Evolutionary conservation across 2,113 vertebrate species (phyloP).

Genomic region (Spea bombifrons): DNA sequence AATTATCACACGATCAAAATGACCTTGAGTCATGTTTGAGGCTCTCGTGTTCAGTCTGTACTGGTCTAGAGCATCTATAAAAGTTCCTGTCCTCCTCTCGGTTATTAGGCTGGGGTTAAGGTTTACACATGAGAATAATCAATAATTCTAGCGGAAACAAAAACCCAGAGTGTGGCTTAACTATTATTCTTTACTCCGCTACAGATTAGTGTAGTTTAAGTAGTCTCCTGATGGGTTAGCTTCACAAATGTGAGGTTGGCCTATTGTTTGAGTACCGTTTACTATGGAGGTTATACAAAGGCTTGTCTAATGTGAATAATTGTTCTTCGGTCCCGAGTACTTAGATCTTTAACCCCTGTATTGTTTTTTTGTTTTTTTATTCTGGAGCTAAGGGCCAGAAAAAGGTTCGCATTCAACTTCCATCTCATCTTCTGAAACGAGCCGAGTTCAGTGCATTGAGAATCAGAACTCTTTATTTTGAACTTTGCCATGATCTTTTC

Average conservation of each 20-base stretch:
- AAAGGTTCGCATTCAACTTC: constrained; percentile 15
- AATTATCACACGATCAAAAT: no score
- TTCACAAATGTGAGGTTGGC: not conserved
- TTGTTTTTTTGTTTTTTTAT: constrained; percentile 17
- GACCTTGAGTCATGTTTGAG: no score
- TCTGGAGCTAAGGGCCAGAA: constrained; percentile 11
- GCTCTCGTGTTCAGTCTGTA: no score
- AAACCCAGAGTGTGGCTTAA: not conserved
- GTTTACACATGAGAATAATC: not conserved
- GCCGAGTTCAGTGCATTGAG: not conserved
- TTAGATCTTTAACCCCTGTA: constrained; percentile 25
- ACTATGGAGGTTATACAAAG: not conserved
- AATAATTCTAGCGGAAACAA: constrained; percentile 4
- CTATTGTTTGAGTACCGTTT: not conserved
- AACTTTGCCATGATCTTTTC: not conserved
- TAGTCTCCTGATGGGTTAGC: not conserved
- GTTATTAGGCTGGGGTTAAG: not conserved
- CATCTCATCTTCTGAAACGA: not conserved
- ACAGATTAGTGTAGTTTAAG: not conserved
- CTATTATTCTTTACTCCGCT: no score
- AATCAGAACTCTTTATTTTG: constrained; percentile 22
- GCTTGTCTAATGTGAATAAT: constrained; percentile 37
- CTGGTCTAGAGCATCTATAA: no score
- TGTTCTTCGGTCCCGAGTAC: constrained; percentile 1
- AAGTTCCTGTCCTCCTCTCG: not conserved